Base-by-base conservation (phyloP, 1,140 invertebrate species). In the Oncopeltus fasciatus region DNA sequence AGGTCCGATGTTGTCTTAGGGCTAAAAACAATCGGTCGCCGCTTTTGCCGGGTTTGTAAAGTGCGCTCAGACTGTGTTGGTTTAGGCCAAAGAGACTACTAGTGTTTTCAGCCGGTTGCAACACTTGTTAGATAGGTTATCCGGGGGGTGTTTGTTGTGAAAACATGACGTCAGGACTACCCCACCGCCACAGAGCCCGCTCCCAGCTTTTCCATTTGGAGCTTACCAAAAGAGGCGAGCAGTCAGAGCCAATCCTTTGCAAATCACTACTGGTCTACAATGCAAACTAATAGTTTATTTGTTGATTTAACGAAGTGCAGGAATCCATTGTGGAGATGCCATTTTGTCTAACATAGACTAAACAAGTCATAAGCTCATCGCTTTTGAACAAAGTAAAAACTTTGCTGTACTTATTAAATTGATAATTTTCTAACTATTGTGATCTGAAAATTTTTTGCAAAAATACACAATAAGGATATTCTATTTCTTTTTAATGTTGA, bases 241-340 rank as follows among this genome's bases (percentile, higher is more conserved):
- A n/a, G n/a, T n/a, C n/a, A n/a, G n/a, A 5, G 31, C 31, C 31
- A 38, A 38, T 14, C 31, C 31, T 38, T n/a, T n/a, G n/a, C n/a
- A n/a, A 38, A 38, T 38, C 31, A 38, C 14, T 38, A 14, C 14
- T 38, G 14, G 31, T 14, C 31, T 5, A 38, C 31, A 14, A 38
- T 24, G 26, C 49, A 53, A 53, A 53, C 26, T 24, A 27, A 18
- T 53, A 53, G 49, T 53, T 53, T 53, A 24, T 53, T 53, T 53
- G 49, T 53, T 53, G 24, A 14, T 53, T 14, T 26, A 53, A 24
- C 49, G 21, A 53, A 53, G 49, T 53, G 49, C 2, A 14, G 26
- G 2, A n/a, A 21, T 21, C 47, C 14, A 38, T 14, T 38, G 14
- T 38, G n/a, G n/a, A n/a, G n/a, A n/a, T n/a, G n/a, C n/a, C 31